Conservation (phyloP, 2,113 vertebrate species). For the Bos javanicus region DNA sequence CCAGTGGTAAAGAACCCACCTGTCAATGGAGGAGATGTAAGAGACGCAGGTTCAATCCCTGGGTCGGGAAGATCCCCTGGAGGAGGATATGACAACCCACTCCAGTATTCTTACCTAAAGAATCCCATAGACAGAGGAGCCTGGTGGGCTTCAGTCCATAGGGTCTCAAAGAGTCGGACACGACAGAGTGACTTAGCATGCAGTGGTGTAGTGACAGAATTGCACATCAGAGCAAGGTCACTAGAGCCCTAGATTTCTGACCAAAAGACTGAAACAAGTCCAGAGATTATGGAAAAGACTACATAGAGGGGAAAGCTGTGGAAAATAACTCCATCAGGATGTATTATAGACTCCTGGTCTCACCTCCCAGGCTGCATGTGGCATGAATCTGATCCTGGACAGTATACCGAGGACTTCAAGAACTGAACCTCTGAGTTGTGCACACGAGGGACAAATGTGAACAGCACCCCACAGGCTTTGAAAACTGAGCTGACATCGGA, state of each 20-base stretch:
- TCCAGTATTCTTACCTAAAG: not conserved
- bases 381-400: not conserved
- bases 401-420: not conserved
- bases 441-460: not conserved
- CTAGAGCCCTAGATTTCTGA: not conserved
- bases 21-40: not conserved
- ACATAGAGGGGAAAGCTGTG: not conserved
- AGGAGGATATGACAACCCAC: not conserved
- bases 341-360: no score
- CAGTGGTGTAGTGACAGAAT: not conserved
- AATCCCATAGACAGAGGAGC: not conserved
- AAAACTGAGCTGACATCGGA: not conserved
- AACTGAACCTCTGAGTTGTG: rapidly evolving
- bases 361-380: not conserved
- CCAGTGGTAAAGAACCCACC: not conserved
- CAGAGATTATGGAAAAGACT: not conserved
- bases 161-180: not conserved
- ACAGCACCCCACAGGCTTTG: not conserved
- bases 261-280: not conserved
- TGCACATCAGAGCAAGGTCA: rapidly evolving
- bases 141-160: not conserved
- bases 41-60: not conserved
- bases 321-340: not conserved
- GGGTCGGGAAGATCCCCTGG: not conserved
- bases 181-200: not conserved